Base-by-base conservation (phyloP, 2,888 invertebrate genomes). In the Hipparchia semele region DNA sequence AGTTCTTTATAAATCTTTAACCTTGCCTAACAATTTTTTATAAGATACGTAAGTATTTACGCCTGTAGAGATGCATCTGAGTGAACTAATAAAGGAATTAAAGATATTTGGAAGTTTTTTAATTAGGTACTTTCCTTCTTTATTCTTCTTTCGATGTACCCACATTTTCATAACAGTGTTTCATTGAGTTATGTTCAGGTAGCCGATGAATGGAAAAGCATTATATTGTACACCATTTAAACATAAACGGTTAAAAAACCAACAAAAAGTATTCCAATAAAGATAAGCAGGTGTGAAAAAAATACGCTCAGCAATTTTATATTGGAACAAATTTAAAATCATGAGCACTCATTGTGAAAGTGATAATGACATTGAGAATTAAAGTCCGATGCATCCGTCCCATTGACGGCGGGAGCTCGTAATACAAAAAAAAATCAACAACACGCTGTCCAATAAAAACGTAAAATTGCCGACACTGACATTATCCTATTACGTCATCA, bases 401-500 rank as follows among this genome's bases (percentile, higher is more conserved):
- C 92, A 92, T 88, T 93, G 92, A 92, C 89, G 88, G 86, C 84
- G 83, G 80, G 80, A 85, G 84, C 85, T 84, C 88, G 89, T 83
- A 83, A 85, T 86, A 82, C 79, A 78, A 87, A 91, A 91, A 90
- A 87, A 92, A 92, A 89, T 81, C 87, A 87, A 87, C 87, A 87
- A 86, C 90, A 87, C 86, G 85, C 85, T 82, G 82, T 84, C 90
- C 91, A 92, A 93, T 93, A 93, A 93, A 93, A 92, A 94, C 90
- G 92, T 91, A 87, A 92, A 93, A 93, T 91, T 88, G 87, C 88
- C 89, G 85, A 84, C 89, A 87, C 89, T 90, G 91, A 91, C 92
- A 92, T 93, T 92, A 93, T 92, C 91, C 92, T 91, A 94, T 92
- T 92, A 93, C 93, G 92, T 93, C 93, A 93, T 92, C 91, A 90